These are phyloP conservation scores for Himalopsyche phryganea DNA, from an alignment of 1,140 invertebrate genomes.

Conservation along the genomic window DNA sequence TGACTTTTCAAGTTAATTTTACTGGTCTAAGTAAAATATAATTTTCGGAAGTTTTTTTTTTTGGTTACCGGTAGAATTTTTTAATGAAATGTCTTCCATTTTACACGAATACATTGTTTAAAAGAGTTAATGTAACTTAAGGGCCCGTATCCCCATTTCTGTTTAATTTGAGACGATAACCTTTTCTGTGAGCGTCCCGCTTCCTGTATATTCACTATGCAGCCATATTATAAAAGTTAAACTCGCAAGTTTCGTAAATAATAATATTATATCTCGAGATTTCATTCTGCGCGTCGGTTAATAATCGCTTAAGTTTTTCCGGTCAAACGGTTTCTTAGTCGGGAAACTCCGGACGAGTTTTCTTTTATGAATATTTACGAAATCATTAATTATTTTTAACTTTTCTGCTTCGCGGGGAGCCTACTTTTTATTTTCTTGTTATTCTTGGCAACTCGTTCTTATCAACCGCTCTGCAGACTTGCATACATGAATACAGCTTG, in stretches of 20 bases:
- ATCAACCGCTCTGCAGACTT: conserved; percentile 31
- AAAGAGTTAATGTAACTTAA: too few relatives aligned
- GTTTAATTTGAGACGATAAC: too few relatives aligned
- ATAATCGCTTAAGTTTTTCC: conserved; percentile 37
- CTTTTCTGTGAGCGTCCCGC: too few relatives aligned
- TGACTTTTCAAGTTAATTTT: too few relatives aligned
- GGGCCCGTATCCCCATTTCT: too few relatives aligned
- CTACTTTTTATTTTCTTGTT: conserved; percentile 31
- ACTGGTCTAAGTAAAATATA: too few relatives aligned
- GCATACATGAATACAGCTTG: conserved; percentile 34
- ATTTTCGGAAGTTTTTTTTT: too few relatives aligned
- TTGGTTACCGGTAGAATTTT: too few relatives aligned
- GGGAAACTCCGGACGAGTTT: conserved; percentile 30
- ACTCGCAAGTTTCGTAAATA: conserved; percentile 24
- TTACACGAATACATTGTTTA: too few relatives aligned
- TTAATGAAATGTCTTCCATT: too few relatives aligned
- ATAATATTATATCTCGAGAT: conserved; percentile 29
- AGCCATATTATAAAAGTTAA: conserved; percentile 20
- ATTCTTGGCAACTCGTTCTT: conserved; percentile 29
- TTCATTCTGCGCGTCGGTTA: conserved; percentile 35
- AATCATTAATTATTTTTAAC: conserved; percentile 37
- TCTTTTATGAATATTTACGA: conserved; percentile 37
- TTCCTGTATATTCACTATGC: neutral
- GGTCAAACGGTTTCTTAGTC: conserved; percentile 33
- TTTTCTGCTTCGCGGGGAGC: conserved; percentile 22